phyloP scores from a whole-genome alignment of 2,113 vertebrate species.

The Enhydra lutris region DNA sequence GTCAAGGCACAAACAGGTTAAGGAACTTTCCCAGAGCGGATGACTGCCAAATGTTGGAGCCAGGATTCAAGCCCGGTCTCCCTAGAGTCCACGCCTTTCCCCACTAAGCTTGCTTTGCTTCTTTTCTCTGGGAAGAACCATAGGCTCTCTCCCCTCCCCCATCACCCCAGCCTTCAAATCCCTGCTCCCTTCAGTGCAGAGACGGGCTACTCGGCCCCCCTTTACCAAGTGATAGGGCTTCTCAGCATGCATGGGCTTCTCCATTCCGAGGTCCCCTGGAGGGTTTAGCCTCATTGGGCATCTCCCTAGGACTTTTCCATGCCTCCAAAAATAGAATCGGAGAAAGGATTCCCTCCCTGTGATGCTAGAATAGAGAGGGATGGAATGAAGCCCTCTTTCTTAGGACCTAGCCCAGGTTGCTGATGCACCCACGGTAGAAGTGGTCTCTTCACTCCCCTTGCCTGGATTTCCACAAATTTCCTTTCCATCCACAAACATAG shows the following conservation, averaged over 20 bases:
- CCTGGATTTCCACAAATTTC: neutral
- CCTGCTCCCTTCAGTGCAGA: neutral
- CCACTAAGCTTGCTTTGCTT: neutral
- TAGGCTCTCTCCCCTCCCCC: neutral
- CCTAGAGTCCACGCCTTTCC: neutral
- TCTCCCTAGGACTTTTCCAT: neutral
- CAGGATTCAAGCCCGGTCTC: neutral
- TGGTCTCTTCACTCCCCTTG: neutral
- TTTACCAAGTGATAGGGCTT: neutral
- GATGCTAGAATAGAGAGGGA: neutral
- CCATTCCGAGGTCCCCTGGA: neutral
- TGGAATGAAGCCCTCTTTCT: neutral
- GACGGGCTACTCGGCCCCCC: neutral
- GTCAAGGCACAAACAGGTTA: neutral
- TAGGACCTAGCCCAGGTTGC: neutral
- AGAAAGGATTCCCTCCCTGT: neutral
- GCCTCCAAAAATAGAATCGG: neutral
- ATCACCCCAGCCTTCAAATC: neutral
- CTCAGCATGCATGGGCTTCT: neutral
- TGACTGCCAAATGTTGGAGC: neutral
- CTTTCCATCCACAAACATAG: neutral
- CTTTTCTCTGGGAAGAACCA: neutral
- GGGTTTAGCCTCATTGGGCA: neutral
- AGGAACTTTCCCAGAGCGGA: neutral
- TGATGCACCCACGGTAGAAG: neutral